Evolutionary conservation across 1,140 invertebrate genomes (phyloP), one percentile per base, ranked within the genome.

Genomic region (Diabrotica virgifera): DNA sequence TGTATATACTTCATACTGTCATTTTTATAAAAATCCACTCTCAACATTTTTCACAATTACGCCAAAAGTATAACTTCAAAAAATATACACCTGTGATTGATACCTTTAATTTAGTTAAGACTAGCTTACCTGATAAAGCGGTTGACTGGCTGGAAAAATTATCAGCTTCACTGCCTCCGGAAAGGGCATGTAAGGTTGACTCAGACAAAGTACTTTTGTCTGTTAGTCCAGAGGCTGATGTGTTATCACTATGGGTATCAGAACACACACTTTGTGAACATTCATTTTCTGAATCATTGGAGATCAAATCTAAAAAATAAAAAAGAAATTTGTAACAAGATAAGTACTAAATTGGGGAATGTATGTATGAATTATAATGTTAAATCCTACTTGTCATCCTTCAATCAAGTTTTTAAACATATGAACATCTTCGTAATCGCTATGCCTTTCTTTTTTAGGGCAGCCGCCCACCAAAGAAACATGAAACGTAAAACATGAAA

Each of bases 221-320:
- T 37, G 73, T 75, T 35, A 70, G 65, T 50, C 60, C 69, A 11
- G 71, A 73, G 6, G 69, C 62, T 38, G 73, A 73, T 51, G 71
- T 74, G 53, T 72, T 72, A 51, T 73, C 72, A 52, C 70, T 73
- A 59, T 75, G 73, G 14, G 70, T 75, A 60, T 75, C 73, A 9
- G 73, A 75, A 38, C 73, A 72, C 2, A 73, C 66, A 62, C 73
- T 75, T 59, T 74, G 71, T 36, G 71, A 73, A 46, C 73, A 69
- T 52, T 74, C 72, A 35, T 66, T 55, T 56, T 73, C 72, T 13
- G 73, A 75, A 66, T 75, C 73, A 63, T 75, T 75, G 35, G 68
- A 70, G n/a, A 66, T 58, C 6, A 70, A n/a, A 59, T 74, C 73
- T 74, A 58, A 51, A 71, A 70, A 51, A 8, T 13, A 6, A 37